Conservation (phyloP, 64 coral and sea anemone genomes). For the Cladopsammia gracilis region DNA sequence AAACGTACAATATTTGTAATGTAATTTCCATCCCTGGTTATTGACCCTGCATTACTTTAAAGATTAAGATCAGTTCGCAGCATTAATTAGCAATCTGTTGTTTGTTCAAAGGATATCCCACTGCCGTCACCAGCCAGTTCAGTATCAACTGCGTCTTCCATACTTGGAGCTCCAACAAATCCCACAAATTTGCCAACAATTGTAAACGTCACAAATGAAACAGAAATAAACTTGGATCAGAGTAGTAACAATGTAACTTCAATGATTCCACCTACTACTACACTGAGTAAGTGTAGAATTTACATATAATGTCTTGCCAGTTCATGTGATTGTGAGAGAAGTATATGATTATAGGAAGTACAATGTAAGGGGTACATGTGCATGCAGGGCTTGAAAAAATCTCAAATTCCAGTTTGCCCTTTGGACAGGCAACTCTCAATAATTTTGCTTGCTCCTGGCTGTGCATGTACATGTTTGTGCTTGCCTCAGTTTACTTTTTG, state of each 20-base stretch:
- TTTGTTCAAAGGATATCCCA: neutral
- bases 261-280: neutral
- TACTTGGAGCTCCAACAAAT: neutral
- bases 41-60: neutral
- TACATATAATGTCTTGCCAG: too few species aligned
- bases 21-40: too few species aligned
- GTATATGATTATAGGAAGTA: too few species aligned
- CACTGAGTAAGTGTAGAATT: neutral
- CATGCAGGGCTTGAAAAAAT: too few species aligned
- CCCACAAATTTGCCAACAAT: neutral
- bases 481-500: too few species aligned
- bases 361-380: too few species aligned
- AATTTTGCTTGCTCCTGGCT: too few species aligned
- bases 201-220: constrained; percentile 19
- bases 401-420: too few species aligned
- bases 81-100: neutral
- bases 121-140: neutral
- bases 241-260: constrained; percentile 12
- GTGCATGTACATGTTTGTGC: too few species aligned
- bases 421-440: too few species aligned
- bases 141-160: neutral
- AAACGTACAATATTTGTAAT: too few species aligned
- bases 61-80: neutral
- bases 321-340: too few species aligned
- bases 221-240: constrained; percentile 45